phyloP scores from a whole-genome alignment of 1,140 invertebrate genomes.

The Drosophila kurseongensis region DNA sequence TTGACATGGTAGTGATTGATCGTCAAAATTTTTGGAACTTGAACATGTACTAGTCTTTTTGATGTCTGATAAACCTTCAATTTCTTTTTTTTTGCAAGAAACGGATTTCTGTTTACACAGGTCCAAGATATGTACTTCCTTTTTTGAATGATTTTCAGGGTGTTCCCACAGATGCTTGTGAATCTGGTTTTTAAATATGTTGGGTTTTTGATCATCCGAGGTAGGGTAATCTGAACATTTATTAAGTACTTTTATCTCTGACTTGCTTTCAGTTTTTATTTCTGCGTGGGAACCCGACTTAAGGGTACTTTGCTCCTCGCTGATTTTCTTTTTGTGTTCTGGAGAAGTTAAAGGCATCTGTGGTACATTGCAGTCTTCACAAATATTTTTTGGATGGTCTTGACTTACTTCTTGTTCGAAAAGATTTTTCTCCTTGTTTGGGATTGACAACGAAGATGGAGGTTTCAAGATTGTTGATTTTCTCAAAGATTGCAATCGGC shows the following conservation, averaged over 20 bases:
- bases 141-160: too few species aligned
- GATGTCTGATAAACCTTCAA: background rate
- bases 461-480: background rate
- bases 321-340: background rate
- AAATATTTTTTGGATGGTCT: background rate
- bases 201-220: too few species aligned
- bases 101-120: background rate
- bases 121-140: too few species aligned
- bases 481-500: background rate
- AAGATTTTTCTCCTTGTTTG: background rate
- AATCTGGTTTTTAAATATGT: too few species aligned
- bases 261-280: too few species aligned
- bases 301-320: background rate
- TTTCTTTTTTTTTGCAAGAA: background rate
- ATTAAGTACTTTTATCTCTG: too few species aligned
- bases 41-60: background rate
- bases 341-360: background rate
- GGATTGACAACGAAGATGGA: background rate
- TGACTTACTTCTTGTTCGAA: background rate
- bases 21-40: too few species aligned
- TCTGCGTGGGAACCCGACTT: too few species aligned
- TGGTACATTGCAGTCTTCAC: too few species aligned
- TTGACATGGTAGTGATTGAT: too few species aligned
- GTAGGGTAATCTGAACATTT: too few species aligned
- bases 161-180: too few species aligned